These are phyloP conservation scores for Falcaria lacertinaria DNA, from an alignment of 2,888 invertebrate genomes.

Conservation along the genomic window DNA sequence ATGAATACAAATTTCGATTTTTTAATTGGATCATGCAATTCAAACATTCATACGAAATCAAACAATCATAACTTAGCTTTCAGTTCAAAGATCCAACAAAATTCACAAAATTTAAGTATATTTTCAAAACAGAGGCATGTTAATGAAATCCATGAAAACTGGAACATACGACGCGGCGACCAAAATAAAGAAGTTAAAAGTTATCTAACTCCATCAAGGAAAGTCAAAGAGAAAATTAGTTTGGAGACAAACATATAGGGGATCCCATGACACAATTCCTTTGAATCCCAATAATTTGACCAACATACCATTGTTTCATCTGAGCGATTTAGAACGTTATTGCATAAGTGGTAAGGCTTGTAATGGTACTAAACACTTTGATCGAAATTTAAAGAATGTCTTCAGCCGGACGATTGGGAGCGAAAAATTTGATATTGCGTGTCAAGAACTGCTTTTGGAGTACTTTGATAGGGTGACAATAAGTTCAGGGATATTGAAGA, in stretches of 20 bases:
- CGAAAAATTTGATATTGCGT: constrained; percentile 15
- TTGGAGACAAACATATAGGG: constrained; percentile 28
- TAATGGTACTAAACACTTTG: constrained; percentile 1
- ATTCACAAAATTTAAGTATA: too few species aligned
- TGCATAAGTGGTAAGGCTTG: neutral
- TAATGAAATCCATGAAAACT: constrained; percentile 20
- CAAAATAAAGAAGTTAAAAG: constrained; percentile 36
- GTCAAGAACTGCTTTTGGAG: constrained; percentile 17
- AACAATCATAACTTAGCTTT: too few species aligned
- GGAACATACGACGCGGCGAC: constrained; percentile 17
- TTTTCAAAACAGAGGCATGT: constrained; percentile 19
- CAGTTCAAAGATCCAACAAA: too few species aligned
- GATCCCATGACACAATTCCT: constrained; percentile 45
- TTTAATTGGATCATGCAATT: too few species aligned
- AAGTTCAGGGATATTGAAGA: too few species aligned
- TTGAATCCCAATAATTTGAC: constrained; percentile 4
- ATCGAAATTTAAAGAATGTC: constrained; percentile 19
- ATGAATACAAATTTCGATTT: too few species aligned
- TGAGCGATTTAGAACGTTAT: constrained; percentile 12
- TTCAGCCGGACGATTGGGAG: constrained; percentile 21
- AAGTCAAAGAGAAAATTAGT: constrained; percentile 51
- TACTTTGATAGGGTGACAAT: constrained; percentile 11
- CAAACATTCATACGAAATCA: too few species aligned
- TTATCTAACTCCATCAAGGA: constrained; percentile 40
- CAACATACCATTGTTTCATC: neutral